Evolutionary conservation across 2,888 invertebrate species (phyloP).

Genomic region (Rotaria magnacalcarata): DNA sequence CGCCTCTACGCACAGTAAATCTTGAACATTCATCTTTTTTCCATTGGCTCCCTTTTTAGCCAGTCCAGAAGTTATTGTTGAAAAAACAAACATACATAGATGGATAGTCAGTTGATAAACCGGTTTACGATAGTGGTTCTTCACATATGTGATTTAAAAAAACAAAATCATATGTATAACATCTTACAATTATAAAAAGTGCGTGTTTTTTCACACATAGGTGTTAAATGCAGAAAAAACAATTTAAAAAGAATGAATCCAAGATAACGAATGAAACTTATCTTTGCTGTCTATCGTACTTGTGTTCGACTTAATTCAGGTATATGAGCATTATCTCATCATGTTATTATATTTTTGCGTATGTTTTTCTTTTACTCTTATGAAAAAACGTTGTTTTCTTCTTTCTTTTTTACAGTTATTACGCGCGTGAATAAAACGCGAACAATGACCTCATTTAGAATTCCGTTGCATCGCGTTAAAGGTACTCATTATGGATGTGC

Average conservation of each 20-base stretch:
- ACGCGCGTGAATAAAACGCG: background rate
- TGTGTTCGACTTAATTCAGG: background rate
- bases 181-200: no score
- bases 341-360: no score
- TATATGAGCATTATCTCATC: background rate
- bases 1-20: background rate
- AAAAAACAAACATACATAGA: no score
- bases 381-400: background rate
- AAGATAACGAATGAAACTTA: background rate
- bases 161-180: no score
- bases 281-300: background rate
- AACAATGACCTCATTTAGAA: background rate
- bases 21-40: background rate
- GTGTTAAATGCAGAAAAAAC: no score
- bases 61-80: background rate
- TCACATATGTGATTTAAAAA: no score
- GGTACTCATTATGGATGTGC: conserved; percentile 43
- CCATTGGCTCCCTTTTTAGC: background rate
- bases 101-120: no score
- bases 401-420: background rate
- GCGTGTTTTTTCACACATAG: no score
- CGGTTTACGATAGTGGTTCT: no score
- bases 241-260: no score
- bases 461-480: conserved; percentile 36
- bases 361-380: no score